Evolutionary conservation across 2,797 vertebrate species (phyloP), one percentile per base, ranked within the genome.

Genomic region (Sparidentex hasta): DNA sequence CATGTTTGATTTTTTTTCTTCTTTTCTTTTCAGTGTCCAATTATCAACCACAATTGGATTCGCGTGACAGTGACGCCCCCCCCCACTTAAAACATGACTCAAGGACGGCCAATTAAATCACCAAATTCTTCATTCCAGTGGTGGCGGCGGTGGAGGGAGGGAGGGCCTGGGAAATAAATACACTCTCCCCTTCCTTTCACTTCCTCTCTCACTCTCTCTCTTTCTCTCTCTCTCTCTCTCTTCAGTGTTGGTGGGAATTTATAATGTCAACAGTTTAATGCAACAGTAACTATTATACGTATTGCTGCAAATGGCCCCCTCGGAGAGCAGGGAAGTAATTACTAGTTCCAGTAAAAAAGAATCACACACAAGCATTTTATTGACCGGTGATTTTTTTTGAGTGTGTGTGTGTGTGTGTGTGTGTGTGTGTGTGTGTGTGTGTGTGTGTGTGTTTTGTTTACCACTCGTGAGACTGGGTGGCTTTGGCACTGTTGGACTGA

Each of bases 51-150:
- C 80, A 80, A 82, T 76, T 82, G 72, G 63, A 86, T 85, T 88
- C 78, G 69, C 65, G 68, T 47, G 21, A 68, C 46, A 66, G 56
- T 47, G 38, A 63, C 71, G 72, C 64, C 29, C 29, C 29, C 29
- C 29, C 7, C 33, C 25, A n/a, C 17, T 47, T 81, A 57, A 90
- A 87, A 80, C 83, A 88, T 62, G 73, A 71, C 73, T 77, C 11
- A 52, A 18, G 73, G 65, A 69, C 56, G 43, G 79, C 62, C 74
- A 90, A 87, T 90, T 82, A 90, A 88, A 91, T 78, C 76, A 74
- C 78, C 64, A 76, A 16, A 71, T 70, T 50, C 62, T 64, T 72
- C 74, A 80, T 56, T 43, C 65, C 76, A 54, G 48, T 6, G 48
- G 58, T 46, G 17, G n/a, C 73, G 71, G 66, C 29, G 29, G 29